These are phyloP conservation scores for Drosophila kambysellisi DNA, from an alignment of 2,888 invertebrate genomes.

Conservation along the genomic window DNA sequence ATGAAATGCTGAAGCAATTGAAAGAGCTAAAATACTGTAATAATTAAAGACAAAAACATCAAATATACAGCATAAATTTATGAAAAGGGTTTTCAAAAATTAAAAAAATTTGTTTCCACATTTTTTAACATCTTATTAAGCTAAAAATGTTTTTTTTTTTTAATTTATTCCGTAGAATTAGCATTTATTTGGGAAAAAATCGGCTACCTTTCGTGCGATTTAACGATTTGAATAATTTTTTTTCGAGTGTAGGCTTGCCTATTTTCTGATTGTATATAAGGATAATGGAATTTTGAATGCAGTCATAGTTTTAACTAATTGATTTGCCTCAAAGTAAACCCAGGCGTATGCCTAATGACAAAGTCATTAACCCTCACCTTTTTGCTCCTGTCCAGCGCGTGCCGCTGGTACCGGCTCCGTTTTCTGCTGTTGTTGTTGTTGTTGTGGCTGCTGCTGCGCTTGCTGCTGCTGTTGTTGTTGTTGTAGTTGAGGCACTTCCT, in stretches of 20 bases:
- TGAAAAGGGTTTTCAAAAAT: background rate
- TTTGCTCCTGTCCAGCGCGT: constrained; percentile 74
- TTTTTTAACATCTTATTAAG: no score
- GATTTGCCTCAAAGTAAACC: constrained; percentile 53
- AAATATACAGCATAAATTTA: no score
- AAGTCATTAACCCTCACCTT: constrained; percentile 67
- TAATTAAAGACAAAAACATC: no score
- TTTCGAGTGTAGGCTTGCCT: background rate
- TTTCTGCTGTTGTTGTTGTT: constrained; percentile 56
- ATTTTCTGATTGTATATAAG: background rate
- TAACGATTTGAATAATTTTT: background rate
- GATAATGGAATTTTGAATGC: background rate
- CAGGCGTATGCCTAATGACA: constrained; percentile 65
- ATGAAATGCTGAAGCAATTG: no score
- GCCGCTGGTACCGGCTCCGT: constrained; percentile 53
- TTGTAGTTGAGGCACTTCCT: constrained; percentile 56
- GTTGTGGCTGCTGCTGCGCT: constrained; percentile 43
- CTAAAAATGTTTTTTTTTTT: background rate
- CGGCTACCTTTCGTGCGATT: background rate
- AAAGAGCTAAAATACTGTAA: no score
- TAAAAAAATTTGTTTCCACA: background rate
- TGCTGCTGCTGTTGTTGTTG: constrained; percentile 52
- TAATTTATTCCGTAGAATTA: background rate
- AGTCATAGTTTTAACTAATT: constrained; percentile 47
- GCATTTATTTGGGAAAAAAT: background rate